Conservation (phyloP, 2,888 invertebrate species). For the Polyploca ridens region DNA sequence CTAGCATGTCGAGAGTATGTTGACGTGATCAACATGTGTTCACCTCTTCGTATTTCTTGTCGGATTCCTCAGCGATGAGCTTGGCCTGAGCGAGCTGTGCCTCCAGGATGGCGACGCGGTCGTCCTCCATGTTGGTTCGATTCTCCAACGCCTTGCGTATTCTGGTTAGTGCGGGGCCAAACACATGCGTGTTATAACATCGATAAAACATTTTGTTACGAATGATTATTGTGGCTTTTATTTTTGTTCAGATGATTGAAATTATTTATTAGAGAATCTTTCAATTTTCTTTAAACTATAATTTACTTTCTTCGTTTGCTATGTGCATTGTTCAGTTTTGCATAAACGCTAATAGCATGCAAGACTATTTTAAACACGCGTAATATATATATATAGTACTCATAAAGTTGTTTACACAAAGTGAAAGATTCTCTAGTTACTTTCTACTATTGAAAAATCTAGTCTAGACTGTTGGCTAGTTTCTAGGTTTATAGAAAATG, state of each 20-base stretch:
- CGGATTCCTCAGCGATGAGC: slow-evolving; percentile 99
- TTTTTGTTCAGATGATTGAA: slow-evolving; percentile 1
- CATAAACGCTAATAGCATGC: background rate
- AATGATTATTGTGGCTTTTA: slow-evolving; percentile 7
- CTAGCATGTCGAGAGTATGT: slow-evolving; percentile 21
- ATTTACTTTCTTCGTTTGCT: background rate
- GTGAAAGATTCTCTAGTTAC: slow-evolving; percentile 11
- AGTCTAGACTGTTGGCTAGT: slow-evolving; percentile 15
- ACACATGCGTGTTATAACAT: slow-evolving; percentile 84
- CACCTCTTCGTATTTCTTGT: slow-evolving; percentile 99
- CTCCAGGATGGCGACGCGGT: slow-evolving; percentile 98
- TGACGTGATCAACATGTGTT: slow-evolving; percentile 61
- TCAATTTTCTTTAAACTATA: background rate
- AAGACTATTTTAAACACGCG: slow-evolving; percentile 3
- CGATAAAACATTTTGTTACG: slow-evolving; percentile 52
- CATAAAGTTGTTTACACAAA: slow-evolving; percentile 7
- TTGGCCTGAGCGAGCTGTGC: slow-evolving; percentile 99
- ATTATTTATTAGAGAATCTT: background rate
- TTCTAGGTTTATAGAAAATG: slow-evolving; percentile 29
- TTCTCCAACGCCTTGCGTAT: slow-evolving; percentile 99
- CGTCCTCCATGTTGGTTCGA: slow-evolving; percentile 99
- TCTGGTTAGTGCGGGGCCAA: slow-evolving; percentile 87
- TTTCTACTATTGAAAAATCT: slow-evolving; percentile 10
- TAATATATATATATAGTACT: too few species aligned
- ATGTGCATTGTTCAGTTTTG: slow-evolving; percentile 6